Evolutionary conservation across 2,113 vertebrate genomes (phyloP).

Genomic region (Carettochelys insculpta): DNA sequence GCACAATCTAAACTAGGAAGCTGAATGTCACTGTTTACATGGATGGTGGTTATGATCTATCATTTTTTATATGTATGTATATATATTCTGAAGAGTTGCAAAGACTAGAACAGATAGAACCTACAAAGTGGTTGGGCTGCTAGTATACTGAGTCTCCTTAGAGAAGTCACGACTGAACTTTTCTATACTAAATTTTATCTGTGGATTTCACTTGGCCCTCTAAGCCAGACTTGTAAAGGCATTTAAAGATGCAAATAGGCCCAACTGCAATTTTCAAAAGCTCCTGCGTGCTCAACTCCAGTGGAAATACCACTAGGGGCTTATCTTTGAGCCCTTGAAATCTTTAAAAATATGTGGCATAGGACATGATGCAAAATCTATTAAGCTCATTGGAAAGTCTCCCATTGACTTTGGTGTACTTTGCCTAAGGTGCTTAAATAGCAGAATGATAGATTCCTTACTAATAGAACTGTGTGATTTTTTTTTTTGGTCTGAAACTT

Average conservation of each 20-base stretch:
- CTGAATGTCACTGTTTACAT: neutral
- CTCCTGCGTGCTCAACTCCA: neutral
- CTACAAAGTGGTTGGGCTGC: accelerated
- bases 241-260: neutral
- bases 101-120: neutral
- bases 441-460: neutral
- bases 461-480: neutral
- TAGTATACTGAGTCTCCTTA: neutral
- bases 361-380: neutral
- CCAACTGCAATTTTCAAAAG: neutral
- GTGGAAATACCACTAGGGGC: neutral
- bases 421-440: slow-evolving; percentile 2
- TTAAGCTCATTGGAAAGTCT: neutral
- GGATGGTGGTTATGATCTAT: neutral
- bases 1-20: neutral
- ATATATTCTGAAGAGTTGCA: neutral
- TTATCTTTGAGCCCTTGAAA: neutral
- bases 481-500: neutral
- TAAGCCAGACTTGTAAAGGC: neutral
- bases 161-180: neutral
- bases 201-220: neutral
- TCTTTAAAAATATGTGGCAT: neutral
- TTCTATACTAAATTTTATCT: neutral
- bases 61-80: no score
- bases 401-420: neutral